Conservation (phyloP, 1,140 invertebrate species). For the Trichoplusia ni region DNA sequence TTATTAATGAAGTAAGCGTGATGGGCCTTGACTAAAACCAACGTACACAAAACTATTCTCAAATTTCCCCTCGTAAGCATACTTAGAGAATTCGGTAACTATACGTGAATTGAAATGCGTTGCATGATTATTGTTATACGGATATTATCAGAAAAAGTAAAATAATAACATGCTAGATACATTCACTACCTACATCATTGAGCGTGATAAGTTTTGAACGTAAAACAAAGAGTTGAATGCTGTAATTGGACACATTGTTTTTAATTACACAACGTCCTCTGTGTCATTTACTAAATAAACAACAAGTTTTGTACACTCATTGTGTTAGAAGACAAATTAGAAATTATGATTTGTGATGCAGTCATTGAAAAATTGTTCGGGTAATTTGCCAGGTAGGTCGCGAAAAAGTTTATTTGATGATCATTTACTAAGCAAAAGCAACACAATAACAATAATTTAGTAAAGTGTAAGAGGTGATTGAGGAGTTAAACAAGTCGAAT, state of each 20-base stretch:
- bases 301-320: no score
- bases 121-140: not conserved
- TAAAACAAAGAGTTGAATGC: not conserved
- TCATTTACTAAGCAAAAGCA: no score
- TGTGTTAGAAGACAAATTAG: no score
- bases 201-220: not conserved
- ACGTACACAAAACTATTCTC: not conserved
- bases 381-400: no score
- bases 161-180: slow-evolving; percentile 7
- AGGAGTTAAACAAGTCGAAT: no score
- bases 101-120: slow-evolving; percentile 1
- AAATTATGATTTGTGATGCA: no score
- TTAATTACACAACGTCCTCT: slow-evolving; percentile 1
- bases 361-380: no score
- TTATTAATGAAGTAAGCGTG: slow-evolving; percentile 1
- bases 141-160: not conserved
- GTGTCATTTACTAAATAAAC: no score
- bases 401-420: no score
- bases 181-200: not conserved
- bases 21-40: not conserved
- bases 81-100: not conserved
- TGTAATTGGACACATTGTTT: slow-evolving; percentile 22
- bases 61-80: not conserved
- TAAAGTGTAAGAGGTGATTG: no score
- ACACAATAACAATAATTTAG: no score